Evolutionary conservation across 2,113 vertebrate species (phyloP), one percentile per base, ranked within the genome.

Genomic region (Oxyruncus cristatus): DNA sequence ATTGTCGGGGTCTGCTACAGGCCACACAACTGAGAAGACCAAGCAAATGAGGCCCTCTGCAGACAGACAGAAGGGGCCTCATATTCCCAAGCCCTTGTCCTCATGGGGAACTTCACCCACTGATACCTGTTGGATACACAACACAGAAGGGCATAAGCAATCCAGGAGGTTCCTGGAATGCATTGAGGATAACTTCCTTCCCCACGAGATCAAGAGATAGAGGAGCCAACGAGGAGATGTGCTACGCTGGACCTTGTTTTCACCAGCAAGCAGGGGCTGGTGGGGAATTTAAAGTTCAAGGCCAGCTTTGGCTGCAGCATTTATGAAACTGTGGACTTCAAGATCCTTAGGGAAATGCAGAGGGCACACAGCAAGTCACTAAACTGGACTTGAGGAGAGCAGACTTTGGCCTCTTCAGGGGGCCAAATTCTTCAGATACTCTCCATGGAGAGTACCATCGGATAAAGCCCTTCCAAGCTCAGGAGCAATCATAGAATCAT

Each of bases 171-270:
- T 56, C 41, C 49, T 63, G 58, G 41, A 88, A 72, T 8, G 24
- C 41, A 27, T 0, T 30, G 49, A 72, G 47, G 30, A 8, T 49
- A 63, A 41, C 20, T 56, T 79, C 41, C 16, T 56, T 65, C 21
- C 21, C 41, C 49, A 63, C 30, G 58, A 30, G 56, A 71, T 0
- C 49, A 63, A 47, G 66, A 26, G 56, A 72, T 0, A 49, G 24
- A 49, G 30, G 73, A 70, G 14, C 10, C 49, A 88, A 17, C 0
- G 0, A 62, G n/a, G 23, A 79, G 16, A 88, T 16, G 11, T 0
- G 2, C 35, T 41, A 79, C 8, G 8, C 30, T 14, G 24, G 12
- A 71, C 10, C n/a, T 63, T 35, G 12, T 46, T 62, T 12, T 62
- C 73, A 77, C 11, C 28, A 65, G n/a, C 14, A 53, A 11, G 23